Conservation (phyloP, 2,797 vertebrate genomes). For the Acanthurus lineatus region DNA sequence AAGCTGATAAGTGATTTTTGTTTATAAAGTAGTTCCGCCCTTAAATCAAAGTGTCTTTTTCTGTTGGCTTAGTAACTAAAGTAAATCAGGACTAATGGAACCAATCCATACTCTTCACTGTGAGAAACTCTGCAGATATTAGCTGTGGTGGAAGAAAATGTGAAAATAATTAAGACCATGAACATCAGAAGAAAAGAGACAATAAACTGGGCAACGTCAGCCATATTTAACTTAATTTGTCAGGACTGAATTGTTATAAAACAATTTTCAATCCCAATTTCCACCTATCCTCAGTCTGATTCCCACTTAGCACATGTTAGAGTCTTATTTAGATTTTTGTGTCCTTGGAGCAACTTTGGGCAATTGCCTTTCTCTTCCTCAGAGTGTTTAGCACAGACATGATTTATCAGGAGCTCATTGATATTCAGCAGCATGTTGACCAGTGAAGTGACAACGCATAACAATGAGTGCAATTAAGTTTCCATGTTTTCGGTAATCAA, state of each 20-base stretch:
- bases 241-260: conserved; percentile 43
- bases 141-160: neutral
- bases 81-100: neutral
- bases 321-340: conserved; percentile 61
- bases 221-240: conserved; percentile 41
- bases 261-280: conserved; percentile 41
- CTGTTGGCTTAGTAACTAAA: neutral
- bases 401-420: conserved; percentile 79
- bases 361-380: conserved; percentile 69
- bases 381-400: conserved; percentile 67
- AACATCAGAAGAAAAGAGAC: neutral
- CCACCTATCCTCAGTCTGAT: conserved; percentile 23
- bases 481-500: conserved; percentile 79
- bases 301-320: conserved; percentile 53
- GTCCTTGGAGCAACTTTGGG: conserved; percentile 73
- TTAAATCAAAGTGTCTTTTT: neutral
- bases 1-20: neutral
- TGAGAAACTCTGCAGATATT: neutral
- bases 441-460: conserved; percentile 80
- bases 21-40: neutral
- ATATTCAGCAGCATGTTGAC: conserved; percentile 76
- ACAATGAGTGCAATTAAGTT: conserved; percentile 82
- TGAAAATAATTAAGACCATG: neutral
- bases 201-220: conserved; percentile 2
- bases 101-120: neutral